Percentiles rank a stretch among this genome's conserved stretches.
These are phyloP conservation scores for Silurus asotus DNA, from an alignment of 2,113 vertebrate genomes.

Conservation along the genomic window DNA sequence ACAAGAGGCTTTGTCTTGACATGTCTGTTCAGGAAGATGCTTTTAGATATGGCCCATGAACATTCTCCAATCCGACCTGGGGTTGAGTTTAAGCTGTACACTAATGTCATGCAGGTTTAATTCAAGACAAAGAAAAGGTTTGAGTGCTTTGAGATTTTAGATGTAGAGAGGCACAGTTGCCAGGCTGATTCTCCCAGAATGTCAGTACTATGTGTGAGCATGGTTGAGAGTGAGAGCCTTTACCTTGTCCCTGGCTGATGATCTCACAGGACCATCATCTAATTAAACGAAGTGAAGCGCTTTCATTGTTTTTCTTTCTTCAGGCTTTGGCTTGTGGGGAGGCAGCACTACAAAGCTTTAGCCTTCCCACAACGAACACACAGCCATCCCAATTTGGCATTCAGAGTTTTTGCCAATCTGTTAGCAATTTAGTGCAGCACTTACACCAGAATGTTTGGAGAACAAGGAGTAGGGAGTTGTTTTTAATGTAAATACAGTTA, in stretches of 20 bases:
- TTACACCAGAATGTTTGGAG: constrained; percentile 30
- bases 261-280: constrained; percentile 48
- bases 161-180: neutral
- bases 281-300: constrained; percentile 55
- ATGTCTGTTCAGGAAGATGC: constrained; percentile 49
- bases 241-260: constrained; percentile 36
- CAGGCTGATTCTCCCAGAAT: neutral
- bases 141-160: neutral
- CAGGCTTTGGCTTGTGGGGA: constrained; percentile 45
- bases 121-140: neutral
- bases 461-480: constrained; percentile 8
- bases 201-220: neutral
- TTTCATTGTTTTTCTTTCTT: constrained; percentile 57
- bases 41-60: constrained; percentile 12
- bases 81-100: neutral
- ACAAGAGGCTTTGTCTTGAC: constrained; percentile 40
- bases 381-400: constrained; percentile 52
- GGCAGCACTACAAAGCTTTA: constrained; percentile 41
- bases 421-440: constrained; percentile 54
- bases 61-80: constrained; percentile 14
- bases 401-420: constrained; percentile 49
- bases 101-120: neutral
- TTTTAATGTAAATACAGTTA: constrained; percentile 52
- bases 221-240: neutral
- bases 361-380: constrained; percentile 43